phyloP scores from a whole-genome alignment of 2,888 invertebrate genomes.

The Brachypalpus laphriformis region DNA sequence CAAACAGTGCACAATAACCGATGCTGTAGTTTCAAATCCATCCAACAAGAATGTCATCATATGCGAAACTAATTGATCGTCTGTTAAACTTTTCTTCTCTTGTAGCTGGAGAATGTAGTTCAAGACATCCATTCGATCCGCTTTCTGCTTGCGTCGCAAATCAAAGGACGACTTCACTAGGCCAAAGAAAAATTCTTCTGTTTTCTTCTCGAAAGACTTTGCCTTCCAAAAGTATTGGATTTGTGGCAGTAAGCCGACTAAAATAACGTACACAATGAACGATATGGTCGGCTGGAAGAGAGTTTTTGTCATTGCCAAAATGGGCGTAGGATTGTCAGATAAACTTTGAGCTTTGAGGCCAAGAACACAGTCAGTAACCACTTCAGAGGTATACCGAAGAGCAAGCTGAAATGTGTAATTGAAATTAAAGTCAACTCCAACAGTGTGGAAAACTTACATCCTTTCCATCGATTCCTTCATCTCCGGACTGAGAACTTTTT shows the following conservation, averaged over 20 bases:
- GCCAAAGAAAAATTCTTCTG: conserved; percentile 27
- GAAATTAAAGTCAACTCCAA: too few relatives aligned
- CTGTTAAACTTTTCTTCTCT: conserved; percentile 78
- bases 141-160: conserved; percentile 75
- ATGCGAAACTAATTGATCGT: conserved; percentile 77
- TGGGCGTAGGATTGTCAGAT: conserved; percentile 78
- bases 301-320: conserved; percentile 77
- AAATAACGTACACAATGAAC: conserved; percentile 75
- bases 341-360: conserved; percentile 83
- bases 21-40: conserved; percentile 80
- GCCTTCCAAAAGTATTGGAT: conserved; percentile 75
- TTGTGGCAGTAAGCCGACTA: conserved; percentile 77
- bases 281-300: conserved; percentile 77
- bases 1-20: conserved; percentile 77
- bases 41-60: conserved; percentile 80
- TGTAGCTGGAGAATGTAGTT: conserved; percentile 79
- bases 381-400: conserved; percentile 82
- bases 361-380: conserved; percentile 80
- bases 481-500: conserved; percentile 73
- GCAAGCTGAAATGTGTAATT: conserved; percentile 75
- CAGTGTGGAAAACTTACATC: conserved; percentile 77
- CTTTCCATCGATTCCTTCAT: conserved; percentile 82
- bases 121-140: conserved; percentile 78
- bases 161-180: conserved; percentile 12
- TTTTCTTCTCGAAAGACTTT: conserved; percentile 79